Percentiles rank a stretch among this genome's conserved stretches.
Evolutionary conservation across 2,113 vertebrate genomes (phyloP).

Genomic region (Sardina pilchardus): DNA sequence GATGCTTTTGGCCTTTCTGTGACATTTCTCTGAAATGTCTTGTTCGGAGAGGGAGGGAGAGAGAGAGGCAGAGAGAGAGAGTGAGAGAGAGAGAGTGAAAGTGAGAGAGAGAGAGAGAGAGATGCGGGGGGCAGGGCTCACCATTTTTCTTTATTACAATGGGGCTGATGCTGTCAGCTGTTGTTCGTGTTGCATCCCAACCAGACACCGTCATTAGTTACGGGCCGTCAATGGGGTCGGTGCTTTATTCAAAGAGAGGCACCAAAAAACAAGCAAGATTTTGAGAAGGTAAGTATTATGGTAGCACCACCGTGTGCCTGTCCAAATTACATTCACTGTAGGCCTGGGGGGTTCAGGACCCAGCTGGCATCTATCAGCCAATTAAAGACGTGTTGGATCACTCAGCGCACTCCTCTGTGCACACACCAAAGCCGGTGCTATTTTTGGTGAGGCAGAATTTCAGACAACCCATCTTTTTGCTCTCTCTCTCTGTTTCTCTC

Average conservation of each 20-base stretch:
- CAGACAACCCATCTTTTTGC: background rate
- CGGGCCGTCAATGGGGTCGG: background rate
- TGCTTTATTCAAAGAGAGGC: background rate
- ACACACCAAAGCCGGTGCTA: background rate
- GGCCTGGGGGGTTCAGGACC: background rate
- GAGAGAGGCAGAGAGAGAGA: no score
- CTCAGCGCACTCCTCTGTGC: background rate
- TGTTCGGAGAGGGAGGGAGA: background rate
- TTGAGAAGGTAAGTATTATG: background rate
- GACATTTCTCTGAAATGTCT: background rate
- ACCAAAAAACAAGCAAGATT: background rate
- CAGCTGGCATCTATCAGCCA: constrained; percentile 6
- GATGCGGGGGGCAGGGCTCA: background rate
- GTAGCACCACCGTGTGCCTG: background rate
- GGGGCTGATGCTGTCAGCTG: background rate
- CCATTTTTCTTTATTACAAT: background rate
- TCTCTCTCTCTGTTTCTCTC: background rate
- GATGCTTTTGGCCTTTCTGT: background rate
- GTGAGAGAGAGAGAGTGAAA: background rate
- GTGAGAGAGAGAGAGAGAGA: no score
- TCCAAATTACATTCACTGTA: background rate
- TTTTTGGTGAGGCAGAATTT: background rate
- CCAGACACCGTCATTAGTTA: background rate
- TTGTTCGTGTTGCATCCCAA: background rate
- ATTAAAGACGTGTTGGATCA: background rate